Base-by-base conservation (phyloP, 1,140 invertebrate genomes). In the Thereuonema tuberculata region DNA sequence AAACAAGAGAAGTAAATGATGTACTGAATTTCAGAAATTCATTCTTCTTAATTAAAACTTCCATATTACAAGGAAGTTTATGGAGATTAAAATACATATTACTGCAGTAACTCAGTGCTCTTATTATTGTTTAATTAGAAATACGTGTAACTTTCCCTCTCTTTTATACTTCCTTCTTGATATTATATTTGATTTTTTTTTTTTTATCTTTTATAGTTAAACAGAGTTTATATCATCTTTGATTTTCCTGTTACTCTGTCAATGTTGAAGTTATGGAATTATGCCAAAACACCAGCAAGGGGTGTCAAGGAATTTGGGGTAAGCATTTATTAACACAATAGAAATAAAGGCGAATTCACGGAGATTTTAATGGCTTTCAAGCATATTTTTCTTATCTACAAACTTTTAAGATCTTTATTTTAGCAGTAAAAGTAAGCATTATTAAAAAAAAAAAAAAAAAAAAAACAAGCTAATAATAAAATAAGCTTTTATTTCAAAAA, bases 301-400 rank as follows among this genome's bases (percentile, higher is more conserved):
- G 86, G 85, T 37, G 83, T 88, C 3, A 87, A 86, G 72, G 86
- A 91, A 72, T 86, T 89, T 74, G 84, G 81, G 53, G 86, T 89
- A 79, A 72, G 71, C 73, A 27, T 24, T 43, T 12, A 15, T 62
- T n/a, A 12, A 60, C 25, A 50, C 25, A 5, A 20, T 20, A 1
- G 2, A 9, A 43, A 12, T 43, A 43, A 12, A 43, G n/a, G 9
- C 9, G 37, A 43, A n/a, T 29, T 47, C 25, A 60, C 26, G 9
- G 17, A 2, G 12, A 31, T 52, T 25, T 14, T 9, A 60, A 9
- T 26, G 15, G 26, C 14, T 25, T 24, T 23, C 29, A n/a, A 27
- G 23, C 14, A 17, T 61, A 3, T 20, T 9, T 12, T 9, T 17
- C 61, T 20, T 9, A 9, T 43, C 9, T 43, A 9, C 37, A 43